Evolutionary conservation across 2,888 invertebrate genomes (phyloP), one percentile per base, ranked within the genome.

Genomic region (Pilophorus perplexus): DNA sequence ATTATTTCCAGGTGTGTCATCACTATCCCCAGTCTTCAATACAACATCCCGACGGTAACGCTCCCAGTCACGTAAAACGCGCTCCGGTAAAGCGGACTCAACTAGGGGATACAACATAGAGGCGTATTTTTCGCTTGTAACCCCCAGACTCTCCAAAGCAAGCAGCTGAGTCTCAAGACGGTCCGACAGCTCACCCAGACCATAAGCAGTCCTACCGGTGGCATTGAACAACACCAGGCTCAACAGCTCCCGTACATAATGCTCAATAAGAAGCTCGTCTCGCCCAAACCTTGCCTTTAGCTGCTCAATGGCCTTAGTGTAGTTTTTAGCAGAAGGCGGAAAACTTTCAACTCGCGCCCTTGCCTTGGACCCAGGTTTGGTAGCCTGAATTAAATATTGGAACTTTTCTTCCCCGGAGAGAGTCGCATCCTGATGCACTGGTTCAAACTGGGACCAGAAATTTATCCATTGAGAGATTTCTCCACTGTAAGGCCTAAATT

Each of bases 211-310:
- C 14, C 14, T 33, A 8, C 46, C 44, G 4, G 12, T 22, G 20
- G 54, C 59, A 8, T 66, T 28, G 12, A 33, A 5, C 5, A 66
- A 20, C 5, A 60, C 48, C 3, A 66, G 23, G 23, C 42, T 60
- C 10, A 66, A 38, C 6, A 66, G 20, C 28, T 60, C 66, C 22
- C 66, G 12, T 2, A 74, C 71, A 64, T 75, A 74, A 14, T 73
- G 72, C 57, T 75, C 75, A 14, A 74, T 70, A 27, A 73, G 70
- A 12, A 75, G 46, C 27, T 74, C 73, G 16, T 74, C 72, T 46
- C 71, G 68, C 18, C 73, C 73, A 66, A 75, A 75, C 38, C 74
- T 66, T 14, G 10, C 8, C 16, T 65, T 54, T 14, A 55, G 16
- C n/a, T n/a, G n/a, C n/a, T n/a, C n/a, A n/a, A n/a, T n/a, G n/a